phyloP scores from a whole-genome alignment of 2,888 invertebrate species.

The Cephonodes hylas region DNA sequence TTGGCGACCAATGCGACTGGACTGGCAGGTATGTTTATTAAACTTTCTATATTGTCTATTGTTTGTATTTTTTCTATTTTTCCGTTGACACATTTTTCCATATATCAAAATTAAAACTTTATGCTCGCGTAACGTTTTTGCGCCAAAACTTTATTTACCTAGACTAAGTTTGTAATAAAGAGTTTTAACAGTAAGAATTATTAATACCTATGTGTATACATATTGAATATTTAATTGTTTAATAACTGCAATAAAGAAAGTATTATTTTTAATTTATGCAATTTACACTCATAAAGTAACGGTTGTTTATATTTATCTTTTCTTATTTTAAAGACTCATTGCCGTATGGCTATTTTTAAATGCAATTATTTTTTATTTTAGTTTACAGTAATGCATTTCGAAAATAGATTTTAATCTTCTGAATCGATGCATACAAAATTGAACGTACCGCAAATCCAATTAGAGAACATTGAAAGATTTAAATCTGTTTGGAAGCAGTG shows the following conservation, averaged over 20 bases:
- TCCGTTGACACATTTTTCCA: not conserved
- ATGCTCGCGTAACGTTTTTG: not conserved
- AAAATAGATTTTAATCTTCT: not conserved
- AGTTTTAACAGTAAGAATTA: not conserved
- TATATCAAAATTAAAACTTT: not conserved
- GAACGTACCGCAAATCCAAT: too few relatives aligned
- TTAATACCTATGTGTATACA: not conserved
- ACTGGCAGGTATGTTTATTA: conserved; percentile 82
- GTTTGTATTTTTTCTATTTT: not conserved
- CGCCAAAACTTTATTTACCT: too few relatives aligned
- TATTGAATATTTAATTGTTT: not conserved
- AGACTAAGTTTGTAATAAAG: too few relatives aligned
- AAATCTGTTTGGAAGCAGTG: not conserved
- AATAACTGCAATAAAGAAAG: not conserved
- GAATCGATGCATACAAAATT: not conserved
- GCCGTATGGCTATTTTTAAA: not conserved
- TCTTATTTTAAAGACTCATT: not conserved
- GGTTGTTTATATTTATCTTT: not conserved
- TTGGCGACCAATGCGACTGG: conserved; percentile 87
- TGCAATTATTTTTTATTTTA: not conserved
- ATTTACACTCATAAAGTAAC: not conserved
- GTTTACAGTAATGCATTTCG: not conserved
- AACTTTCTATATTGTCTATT: conserved; percentile 31
- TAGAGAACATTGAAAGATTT: not conserved
- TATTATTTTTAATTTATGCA: not conserved